Base-by-base conservation (phyloP, 2,888 invertebrate genomes). In the Luperina testacea region DNA sequence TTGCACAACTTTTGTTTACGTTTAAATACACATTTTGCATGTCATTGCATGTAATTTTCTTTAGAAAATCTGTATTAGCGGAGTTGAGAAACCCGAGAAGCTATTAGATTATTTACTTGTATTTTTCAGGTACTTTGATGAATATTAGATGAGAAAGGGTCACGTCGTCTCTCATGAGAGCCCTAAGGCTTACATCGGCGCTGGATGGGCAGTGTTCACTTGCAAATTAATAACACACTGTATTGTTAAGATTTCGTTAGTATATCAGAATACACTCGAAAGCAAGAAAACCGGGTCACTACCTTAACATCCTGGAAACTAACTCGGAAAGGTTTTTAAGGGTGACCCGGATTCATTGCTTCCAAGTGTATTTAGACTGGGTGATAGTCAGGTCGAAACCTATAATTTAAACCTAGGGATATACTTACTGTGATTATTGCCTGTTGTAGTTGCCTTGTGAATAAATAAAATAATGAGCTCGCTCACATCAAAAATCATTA, bases 71-170 rank as follows among this genome's bases (percentile, higher is more conserved):
- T 45, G 15, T 32, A 32, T 32, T n/a, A 24, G 7, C 5, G 11
- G 8, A 42, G 3, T 24, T 42, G 51, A 27, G 4, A 68, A 78
- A 51, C 45, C 17, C 5, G 11, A 20, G 7, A n/a, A 42, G 24
- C 15, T 61, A 38, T 13, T 59, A 24, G 15, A 48, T 77, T 77
- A 67, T 59, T 57, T 13, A 27, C 48, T 8, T 27, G 2, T 57
- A 24, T 70, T 70, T 69, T 63, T 79, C 32, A 32, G 70, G 61
- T 70, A 70, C n/a, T 65, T 57, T 53, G n/a, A n/a, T 64, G 53
- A 79, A 79, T 80, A 53, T 53, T 53, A 53, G n/a, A 78, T 63
- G 45, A 32, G 8, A 71, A 45, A 78, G n/a, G 32, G 45, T 71
- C 51, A 63, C n/a, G 32, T 6, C 20, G 17, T 71, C 15, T 53